Evolutionary conservation across 2,888 invertebrate genomes (phyloP).

Genomic region (Baccha elongata): DNA sequence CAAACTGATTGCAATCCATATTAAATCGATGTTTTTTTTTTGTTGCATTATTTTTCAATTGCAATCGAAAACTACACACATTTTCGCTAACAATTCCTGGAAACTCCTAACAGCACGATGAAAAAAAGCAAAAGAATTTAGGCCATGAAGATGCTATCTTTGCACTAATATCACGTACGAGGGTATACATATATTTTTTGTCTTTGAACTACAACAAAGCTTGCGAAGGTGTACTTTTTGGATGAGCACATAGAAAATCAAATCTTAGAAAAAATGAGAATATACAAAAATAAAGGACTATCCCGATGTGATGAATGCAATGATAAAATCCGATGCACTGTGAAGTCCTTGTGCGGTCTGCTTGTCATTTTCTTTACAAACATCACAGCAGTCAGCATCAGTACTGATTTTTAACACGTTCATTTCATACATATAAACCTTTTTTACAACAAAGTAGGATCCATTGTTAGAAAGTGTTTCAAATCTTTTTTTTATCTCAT

Average conservation of each 20-base stretch:
- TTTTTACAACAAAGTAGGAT: conserved; percentile 3
- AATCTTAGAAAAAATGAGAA: background rate
- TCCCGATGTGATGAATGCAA: conserved; percentile 20
- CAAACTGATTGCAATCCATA: conserved; percentile 38
- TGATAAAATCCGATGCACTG: conserved; percentile 58
- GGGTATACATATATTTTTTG: background rate
- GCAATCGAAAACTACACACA: conserved; percentile 12
- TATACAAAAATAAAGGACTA: conserved; percentile 29
- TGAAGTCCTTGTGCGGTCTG: conserved; percentile 59
- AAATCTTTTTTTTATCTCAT: conserved; percentile 12
- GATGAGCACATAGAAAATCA: conserved; percentile 6
- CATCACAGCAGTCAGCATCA: background rate
- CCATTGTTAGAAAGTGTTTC: conserved; percentile 15
- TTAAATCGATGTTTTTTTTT: conserved; percentile 19
- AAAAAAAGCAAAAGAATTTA: conserved; percentile 8
- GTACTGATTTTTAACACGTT: conserved; percentile 50
- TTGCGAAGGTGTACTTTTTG: conserved; percentile 30
- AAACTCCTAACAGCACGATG: conserved; percentile 16
- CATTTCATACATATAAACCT: background rate
- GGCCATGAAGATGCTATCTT: conserved; percentile 43
- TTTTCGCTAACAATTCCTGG: conserved; percentile 17
- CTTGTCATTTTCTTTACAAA: conserved; percentile 48
- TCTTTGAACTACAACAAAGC: conserved; percentile 26
- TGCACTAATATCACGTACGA: conserved; percentile 51
- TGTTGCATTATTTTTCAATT: conserved; percentile 25